These are phyloP conservation scores for Lepidochrysops patricia DNA, from an alignment of 2,888 invertebrate species.

Conservation along the genomic window DNA sequence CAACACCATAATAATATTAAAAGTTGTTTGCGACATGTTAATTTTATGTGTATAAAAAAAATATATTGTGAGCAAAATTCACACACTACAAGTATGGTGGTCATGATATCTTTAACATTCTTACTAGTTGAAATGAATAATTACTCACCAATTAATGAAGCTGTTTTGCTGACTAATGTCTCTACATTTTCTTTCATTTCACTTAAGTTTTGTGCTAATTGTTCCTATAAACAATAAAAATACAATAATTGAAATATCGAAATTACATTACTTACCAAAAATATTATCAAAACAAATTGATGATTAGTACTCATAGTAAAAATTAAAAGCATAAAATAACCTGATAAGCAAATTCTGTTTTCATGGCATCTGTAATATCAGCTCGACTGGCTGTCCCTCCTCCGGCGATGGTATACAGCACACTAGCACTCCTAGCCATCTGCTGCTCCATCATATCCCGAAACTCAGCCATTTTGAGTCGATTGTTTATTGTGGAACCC, in stretches of 20 bases:
- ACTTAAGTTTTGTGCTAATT: conserved; percentile 54
- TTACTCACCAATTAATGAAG: conserved; percentile 54
- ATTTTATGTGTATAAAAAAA: too few relatives aligned
- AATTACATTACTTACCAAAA: too few relatives aligned
- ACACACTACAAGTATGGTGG: too few relatives aligned
- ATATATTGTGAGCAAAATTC: too few relatives aligned
- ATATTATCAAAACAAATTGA: too few relatives aligned
- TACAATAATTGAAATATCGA: not conserved
- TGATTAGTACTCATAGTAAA: too few relatives aligned
- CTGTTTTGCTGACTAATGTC: conserved; percentile 56
- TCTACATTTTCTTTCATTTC: conserved; percentile 59
- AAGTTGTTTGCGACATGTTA: not conserved
- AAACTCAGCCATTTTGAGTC: conserved; percentile 78
- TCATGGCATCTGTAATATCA: conserved; percentile 62
- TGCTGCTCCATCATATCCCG: conserved; percentile 74
- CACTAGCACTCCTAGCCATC: conserved; percentile 63
- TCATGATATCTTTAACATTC: too few relatives aligned
- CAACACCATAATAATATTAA: not conserved
- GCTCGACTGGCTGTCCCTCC: conserved; percentile 43
- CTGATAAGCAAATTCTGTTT: conserved; percentile 63
- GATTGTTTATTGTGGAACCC: conserved; percentile 79
- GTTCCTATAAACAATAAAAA: conserved; percentile 41
- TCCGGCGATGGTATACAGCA: conserved; percentile 58
- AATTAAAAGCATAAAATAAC: conserved; percentile 27
- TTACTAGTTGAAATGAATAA: too few relatives aligned